phyloP scores from a whole-genome alignment of 2,888 invertebrate genomes.

The Siphonodentalium dalli region DNA sequence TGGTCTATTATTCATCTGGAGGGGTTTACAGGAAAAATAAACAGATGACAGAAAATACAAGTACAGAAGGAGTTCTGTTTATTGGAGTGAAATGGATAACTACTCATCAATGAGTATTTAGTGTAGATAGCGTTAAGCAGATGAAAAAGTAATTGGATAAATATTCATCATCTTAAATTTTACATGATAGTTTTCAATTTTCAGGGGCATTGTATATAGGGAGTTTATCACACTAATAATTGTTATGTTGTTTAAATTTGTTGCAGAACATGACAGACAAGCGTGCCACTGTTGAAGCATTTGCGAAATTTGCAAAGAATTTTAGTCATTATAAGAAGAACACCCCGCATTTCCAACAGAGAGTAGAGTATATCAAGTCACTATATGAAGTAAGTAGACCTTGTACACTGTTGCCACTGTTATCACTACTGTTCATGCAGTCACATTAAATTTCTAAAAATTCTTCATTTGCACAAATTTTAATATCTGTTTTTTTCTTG shows the following conservation, averaged over 20 bases:
- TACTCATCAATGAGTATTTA: too few species aligned
- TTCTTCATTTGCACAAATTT: background rate
- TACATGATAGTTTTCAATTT: too few species aligned
- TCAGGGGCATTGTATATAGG: too few species aligned
- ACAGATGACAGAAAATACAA: too few species aligned
- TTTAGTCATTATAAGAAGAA: slow-evolving; percentile 57
- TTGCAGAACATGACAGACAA: slow-evolving; percentile 59
- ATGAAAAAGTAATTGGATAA: too few species aligned
- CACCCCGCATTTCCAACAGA: slow-evolving; percentile 52
- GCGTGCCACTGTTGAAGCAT: slow-evolving; percentile 48
- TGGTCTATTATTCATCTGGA: too few species aligned
- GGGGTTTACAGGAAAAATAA: too few species aligned
- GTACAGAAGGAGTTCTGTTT: too few species aligned
- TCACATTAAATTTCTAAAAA: background rate
- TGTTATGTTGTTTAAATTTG: slow-evolving; percentile 1
- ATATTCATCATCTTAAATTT: too few species aligned
- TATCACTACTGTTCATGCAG: background rate
- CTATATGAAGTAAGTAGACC: slow-evolving; percentile 56
- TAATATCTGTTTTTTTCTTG: background rate
- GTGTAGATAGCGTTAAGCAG: too few species aligned
- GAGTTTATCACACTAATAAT: background rate
- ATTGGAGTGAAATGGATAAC: too few species aligned
- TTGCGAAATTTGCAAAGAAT: slow-evolving; percentile 61
- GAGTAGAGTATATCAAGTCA: slow-evolving; percentile 61
- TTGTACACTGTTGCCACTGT: background rate